Evolutionary conservation across 2,113 vertebrate genomes (phyloP).

Genomic region (Bos indicus): DNA sequence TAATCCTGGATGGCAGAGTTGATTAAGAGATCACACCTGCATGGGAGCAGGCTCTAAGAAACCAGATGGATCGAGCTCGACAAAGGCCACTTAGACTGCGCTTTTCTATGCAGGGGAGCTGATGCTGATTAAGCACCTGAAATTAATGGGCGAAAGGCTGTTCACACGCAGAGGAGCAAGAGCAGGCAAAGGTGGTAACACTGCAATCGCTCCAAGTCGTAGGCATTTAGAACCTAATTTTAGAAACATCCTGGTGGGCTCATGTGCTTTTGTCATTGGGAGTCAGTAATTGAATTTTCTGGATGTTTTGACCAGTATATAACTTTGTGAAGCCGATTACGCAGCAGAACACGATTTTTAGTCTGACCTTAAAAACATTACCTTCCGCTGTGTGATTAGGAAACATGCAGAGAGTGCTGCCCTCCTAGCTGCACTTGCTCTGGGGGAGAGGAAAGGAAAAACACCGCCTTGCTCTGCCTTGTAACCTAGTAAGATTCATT

Average conservation of each 20-base stretch:
- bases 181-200: slow-evolving; percentile 39
- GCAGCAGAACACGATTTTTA: slow-evolving; percentile 70
- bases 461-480: slow-evolving; percentile 30
- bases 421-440: slow-evolving; percentile 49
- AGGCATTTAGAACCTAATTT: slow-evolving; percentile 72
- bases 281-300: slow-evolving; percentile 80
- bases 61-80: fast-evolving
- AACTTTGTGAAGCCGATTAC: slow-evolving; percentile 78
- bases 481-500: slow-evolving; percentile 63
- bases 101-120: not conserved
- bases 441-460: not conserved
- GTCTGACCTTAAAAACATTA: slow-evolving; percentile 65
- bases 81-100: not conserved
- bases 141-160: slow-evolving; percentile 47
- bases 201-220: slow-evolving; percentile 32
- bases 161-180: slow-evolving; percentile 61
- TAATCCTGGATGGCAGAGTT: slow-evolving; percentile 24
- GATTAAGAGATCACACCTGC: not conserved
- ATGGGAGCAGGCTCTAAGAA: not conserved
- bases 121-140: slow-evolving; percentile 45
- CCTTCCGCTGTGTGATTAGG: slow-evolving; percentile 69
- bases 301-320: slow-evolving; percentile 74
- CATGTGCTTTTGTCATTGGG: slow-evolving; percentile 63
- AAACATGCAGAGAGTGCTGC: slow-evolving; percentile 45
- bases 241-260: slow-evolving; percentile 65